Evolutionary conservation across 2,888 invertebrate species (phyloP).

Genomic region (Cataglyphis albicans): DNA sequence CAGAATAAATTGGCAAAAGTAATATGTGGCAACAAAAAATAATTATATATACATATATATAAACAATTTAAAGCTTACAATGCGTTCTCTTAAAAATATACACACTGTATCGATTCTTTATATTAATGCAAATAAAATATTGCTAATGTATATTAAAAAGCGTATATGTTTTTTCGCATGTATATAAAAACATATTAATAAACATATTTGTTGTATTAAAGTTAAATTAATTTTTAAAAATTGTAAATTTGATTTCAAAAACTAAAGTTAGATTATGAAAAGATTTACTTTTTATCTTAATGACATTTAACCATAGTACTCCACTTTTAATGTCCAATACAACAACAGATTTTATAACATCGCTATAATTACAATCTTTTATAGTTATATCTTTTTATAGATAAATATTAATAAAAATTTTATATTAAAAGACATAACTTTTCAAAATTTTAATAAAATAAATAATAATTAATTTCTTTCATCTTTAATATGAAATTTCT

Average conservation of each 20-base stretch:
- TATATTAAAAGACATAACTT: neutral
- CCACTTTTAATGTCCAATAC: neutral
- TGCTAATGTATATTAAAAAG: constrained; percentile 25
- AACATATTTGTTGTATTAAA: neutral
- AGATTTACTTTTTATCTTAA: neutral
- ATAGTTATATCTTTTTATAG: neutral
- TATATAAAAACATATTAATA: neutral
- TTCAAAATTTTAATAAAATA: neutral
- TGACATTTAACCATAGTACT: neutral
- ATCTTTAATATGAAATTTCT: neutral
- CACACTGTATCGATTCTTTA: constrained; percentile 46
- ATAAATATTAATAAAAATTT: neutral
- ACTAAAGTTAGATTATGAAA: neutral
- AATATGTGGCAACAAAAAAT: neutral
- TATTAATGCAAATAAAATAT: constrained; percentile 15
- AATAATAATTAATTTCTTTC: neutral
- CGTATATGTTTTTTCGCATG: neutral
- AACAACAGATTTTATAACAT: neutral
- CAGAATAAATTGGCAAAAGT: neutral
- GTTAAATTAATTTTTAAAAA: neutral
- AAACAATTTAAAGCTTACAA: constrained; percentile 37
- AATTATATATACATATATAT: neutral
- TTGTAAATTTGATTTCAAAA: neutral
- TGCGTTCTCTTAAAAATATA: constrained; percentile 55
- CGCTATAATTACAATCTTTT: neutral